A percentile compares a stretch with the other conserved stretches of the same genome.
Conservation (phyloP, 2,797 vertebrate species). For the Sebastes matsubarae region DNA sequence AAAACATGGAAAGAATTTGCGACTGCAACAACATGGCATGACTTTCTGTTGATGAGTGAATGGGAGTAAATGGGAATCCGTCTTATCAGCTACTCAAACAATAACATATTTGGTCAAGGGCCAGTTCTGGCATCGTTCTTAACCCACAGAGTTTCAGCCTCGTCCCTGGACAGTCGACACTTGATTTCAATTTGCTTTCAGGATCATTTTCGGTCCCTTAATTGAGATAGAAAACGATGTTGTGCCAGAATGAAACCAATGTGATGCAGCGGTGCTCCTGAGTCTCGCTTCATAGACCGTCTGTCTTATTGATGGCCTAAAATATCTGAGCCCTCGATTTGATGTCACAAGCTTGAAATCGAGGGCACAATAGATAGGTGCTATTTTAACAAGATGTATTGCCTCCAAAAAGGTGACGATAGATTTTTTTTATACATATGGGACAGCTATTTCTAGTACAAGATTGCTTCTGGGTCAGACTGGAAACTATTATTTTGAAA, state of each 20-base stretch:
- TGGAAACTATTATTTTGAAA: constrained; percentile 18
- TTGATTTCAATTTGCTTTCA: constrained; percentile 37
- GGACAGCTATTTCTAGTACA: constrained; percentile 43
- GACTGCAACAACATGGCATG: constrained; percentile 2
- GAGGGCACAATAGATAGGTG: constrained; percentile 54
- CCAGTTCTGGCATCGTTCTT: constrained; percentile 7
- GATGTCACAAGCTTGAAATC: constrained; percentile 55
- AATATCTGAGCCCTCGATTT: constrained; percentile 40
- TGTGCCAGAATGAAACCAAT: constrained; percentile 10
- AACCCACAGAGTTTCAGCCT: background rate
- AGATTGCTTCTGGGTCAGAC: constrained; percentile 19
- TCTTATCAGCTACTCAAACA: constrained; percentile 33
- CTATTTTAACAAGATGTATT: constrained; percentile 47
- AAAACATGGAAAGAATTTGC: constrained; percentile 3
- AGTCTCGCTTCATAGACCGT: constrained; percentile 32
- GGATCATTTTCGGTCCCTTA: constrained; percentile 16
- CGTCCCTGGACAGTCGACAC: background rate
- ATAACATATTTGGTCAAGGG: constrained; percentile 18
- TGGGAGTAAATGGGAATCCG: constrained; percentile 25
- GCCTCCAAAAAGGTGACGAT: constrained; percentile 24
- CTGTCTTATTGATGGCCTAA: constrained; percentile 47
- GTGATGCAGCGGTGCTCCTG: constrained; percentile 8
- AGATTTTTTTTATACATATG: constrained; percentile 18
- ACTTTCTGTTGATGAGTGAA: constrained; percentile 33
- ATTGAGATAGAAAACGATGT: constrained; percentile 44